Conservation (phyloP, 2,888 invertebrate species). For the Pterobdella sp. region DNA sequence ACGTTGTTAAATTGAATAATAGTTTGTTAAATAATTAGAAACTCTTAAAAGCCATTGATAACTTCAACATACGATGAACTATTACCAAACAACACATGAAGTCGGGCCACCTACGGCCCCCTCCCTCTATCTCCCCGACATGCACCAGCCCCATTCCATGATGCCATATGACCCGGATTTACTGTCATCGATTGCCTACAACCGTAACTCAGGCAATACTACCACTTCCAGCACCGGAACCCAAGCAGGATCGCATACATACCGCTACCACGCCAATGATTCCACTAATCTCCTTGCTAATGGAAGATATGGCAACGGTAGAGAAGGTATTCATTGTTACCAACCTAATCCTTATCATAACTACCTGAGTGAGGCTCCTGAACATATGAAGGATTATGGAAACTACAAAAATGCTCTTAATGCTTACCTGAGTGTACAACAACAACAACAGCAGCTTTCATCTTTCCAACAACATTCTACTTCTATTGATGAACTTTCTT, state of each 20-base stretch:
- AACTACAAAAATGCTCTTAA: slow-evolving; percentile 15
- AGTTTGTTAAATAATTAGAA: no score
- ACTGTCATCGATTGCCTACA: slow-evolving; percentile 12
- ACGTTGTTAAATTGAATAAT: no score
- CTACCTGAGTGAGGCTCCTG: slow-evolving; percentile 14
- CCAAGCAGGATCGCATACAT: not conserved
- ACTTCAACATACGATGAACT: slow-evolving; percentile 25
- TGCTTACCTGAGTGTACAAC: slow-evolving; percentile 22
- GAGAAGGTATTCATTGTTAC: slow-evolving; percentile 5
- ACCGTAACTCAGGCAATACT: not conserved
- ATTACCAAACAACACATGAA: slow-evolving; percentile 24
- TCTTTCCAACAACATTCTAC: slow-evolving; percentile 25
- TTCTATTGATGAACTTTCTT: slow-evolving; percentile 20
- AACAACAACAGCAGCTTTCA: slow-evolving; percentile 19
- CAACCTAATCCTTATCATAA: slow-evolving; percentile 11
- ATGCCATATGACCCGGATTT: slow-evolving; percentile 25
- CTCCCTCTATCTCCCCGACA: slow-evolving; percentile 15
- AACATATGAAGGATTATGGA: slow-evolving; percentile 22
- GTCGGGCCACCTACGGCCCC: slow-evolving; percentile 1
- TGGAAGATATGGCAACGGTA: not conserved
- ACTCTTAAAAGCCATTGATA: no score
- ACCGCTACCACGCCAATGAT: slow-evolving; percentile 1
- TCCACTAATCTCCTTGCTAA: not conserved
- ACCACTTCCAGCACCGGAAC: not conserved
- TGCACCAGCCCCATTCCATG: slow-evolving; percentile 26